Conservation (phyloP, 2,888 invertebrate species). For the Druceiella hillmani region DNA sequence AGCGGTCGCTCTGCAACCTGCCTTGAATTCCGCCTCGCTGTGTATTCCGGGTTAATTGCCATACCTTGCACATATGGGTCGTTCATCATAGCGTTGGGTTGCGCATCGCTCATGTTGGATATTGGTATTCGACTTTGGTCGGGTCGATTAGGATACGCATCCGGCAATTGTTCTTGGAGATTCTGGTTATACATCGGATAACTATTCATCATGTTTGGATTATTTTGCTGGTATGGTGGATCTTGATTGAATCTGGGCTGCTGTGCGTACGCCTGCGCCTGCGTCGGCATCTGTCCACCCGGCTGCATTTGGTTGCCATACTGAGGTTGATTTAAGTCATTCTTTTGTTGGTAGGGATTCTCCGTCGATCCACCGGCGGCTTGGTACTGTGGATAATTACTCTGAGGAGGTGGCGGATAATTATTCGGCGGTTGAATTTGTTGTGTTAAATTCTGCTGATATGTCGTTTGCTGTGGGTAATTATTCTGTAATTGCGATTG, state of each 20-base stretch:
- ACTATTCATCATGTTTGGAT: slow-evolving; percentile 9
- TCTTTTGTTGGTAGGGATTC: neutral
- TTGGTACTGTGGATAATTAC: neutral
- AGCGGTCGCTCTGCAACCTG: slow-evolving; percentile 29
- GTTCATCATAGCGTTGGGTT: slow-evolving; percentile 29
- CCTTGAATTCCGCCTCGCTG: slow-evolving; percentile 21
- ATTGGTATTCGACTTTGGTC: slow-evolving; percentile 22
- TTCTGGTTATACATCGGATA: slow-evolving; percentile 8
- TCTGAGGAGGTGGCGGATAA: slow-evolving; percentile 16
- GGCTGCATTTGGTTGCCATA: slow-evolving; percentile 17
- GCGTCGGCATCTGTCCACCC: slow-evolving; percentile 19
- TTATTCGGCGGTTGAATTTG: too few relatives aligned
- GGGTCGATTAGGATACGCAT: slow-evolving; percentile 13
- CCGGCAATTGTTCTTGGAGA: slow-evolving; percentile 14
- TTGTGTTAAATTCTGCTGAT: slow-evolving; percentile 30
- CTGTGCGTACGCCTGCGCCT: slow-evolving; percentile 12
- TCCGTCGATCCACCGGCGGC: neutral
- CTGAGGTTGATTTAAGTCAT: slow-evolving; percentile 15
- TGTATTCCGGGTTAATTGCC: slow-evolving; percentile 21
- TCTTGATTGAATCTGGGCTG: slow-evolving; percentile 9
- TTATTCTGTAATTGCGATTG: too few relatives aligned
- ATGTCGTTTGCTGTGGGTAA: slow-evolving; percentile 24
- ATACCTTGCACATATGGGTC: slow-evolving; percentile 30
- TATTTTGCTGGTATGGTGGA: too few relatives aligned
- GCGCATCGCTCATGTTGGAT: slow-evolving; percentile 20